Evolutionary conservation across 2,113 vertebrate genomes (phyloP).

Genomic region (Myocastor coypus): DNA sequence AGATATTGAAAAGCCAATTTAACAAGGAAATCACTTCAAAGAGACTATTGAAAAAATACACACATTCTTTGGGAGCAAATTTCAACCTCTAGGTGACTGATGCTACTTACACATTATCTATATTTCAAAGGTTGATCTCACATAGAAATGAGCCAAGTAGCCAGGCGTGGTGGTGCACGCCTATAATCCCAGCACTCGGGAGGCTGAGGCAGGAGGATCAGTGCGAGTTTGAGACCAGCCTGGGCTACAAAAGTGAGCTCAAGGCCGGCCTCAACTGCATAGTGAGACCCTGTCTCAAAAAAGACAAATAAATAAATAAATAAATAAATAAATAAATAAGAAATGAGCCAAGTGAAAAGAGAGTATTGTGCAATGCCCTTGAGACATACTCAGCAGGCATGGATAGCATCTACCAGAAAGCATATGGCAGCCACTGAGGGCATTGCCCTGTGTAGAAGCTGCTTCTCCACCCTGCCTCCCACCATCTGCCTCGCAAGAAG

Average conservation of each 20-base stretch:
- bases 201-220: no score
- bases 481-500: background rate
- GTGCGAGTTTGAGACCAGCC: no score
- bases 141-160: background rate
- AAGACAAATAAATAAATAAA: no score
- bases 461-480: background rate
- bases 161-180: no score
- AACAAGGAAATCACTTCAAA: background rate
- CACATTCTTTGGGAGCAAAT: background rate
- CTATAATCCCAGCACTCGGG: no score
- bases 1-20: background rate
- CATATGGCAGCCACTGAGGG: background rate
- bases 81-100: background rate
- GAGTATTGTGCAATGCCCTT: background rate
- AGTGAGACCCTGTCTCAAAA: no score
- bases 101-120: background rate
- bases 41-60: background rate
- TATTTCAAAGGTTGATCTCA: slow-evolving; percentile 48
- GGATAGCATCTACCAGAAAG: no score
- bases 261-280: no score
- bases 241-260: no score
- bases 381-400: background rate
- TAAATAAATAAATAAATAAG: no score
- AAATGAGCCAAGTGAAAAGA: no score
- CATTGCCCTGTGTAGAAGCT: background rate